Evolutionary conservation across 2,113 vertebrate genomes (phyloP).

Genomic region (Microcebus jonahi): DNA sequence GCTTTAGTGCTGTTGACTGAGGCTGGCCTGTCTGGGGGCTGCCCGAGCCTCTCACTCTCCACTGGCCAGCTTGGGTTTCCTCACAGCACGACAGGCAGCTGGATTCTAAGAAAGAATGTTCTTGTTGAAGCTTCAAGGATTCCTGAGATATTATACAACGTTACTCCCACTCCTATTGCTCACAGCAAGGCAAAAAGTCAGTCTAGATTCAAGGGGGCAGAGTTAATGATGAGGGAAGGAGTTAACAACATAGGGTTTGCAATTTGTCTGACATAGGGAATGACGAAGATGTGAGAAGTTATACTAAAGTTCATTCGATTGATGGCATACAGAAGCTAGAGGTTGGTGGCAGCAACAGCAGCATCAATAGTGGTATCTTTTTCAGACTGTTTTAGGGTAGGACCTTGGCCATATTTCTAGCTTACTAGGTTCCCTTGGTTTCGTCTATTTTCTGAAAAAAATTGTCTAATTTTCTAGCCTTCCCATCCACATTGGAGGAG

Average conservation of each 20-base stretch:
- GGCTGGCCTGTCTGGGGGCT: background rate
- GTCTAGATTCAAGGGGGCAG: background rate
- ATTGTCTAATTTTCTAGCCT: no score
- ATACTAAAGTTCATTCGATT: background rate
- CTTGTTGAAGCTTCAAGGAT: background rate
- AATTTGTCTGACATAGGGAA: background rate
- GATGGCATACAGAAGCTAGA: background rate
- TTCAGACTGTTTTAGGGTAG: background rate
- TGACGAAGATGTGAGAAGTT: background rate
- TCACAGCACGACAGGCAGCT: fast-evolving
- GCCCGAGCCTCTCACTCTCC: background rate
- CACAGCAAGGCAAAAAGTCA: background rate
- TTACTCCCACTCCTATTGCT: background rate
- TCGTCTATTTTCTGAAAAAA: background rate
- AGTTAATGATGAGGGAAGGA: background rate
- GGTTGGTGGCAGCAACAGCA: background rate
- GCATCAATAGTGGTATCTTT: no score
- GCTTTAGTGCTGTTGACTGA: background rate
- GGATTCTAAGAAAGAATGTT: background rate
- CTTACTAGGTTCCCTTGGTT: background rate
- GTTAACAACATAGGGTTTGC: background rate
- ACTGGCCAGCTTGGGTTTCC: background rate
- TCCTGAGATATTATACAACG: background rate
- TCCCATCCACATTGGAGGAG: background rate
- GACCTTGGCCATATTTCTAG: background rate